Conservation (phyloP, 1,140 invertebrate genomes). For the Sinonovacula constricta region DNA sequence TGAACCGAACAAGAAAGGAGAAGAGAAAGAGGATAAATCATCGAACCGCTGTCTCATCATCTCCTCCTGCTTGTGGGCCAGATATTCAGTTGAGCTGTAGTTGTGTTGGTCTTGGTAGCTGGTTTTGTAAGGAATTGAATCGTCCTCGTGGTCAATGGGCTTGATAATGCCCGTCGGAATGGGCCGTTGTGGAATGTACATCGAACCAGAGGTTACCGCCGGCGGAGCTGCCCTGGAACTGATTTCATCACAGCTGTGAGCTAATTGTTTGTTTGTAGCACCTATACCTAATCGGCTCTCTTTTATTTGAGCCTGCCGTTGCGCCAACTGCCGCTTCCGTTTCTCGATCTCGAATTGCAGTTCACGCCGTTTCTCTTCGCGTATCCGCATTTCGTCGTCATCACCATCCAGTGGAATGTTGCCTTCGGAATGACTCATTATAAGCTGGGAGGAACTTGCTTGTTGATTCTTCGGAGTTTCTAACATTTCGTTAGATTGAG, state of each 20-base stretch:
- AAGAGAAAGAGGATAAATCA: slow-evolving; percentile 60
- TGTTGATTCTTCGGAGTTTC: slow-evolving; percentile 40
- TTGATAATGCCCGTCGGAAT: slow-evolving; percentile 79
- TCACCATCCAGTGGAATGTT: slow-evolving; percentile 59
- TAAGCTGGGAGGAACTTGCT: slow-evolving; percentile 28
- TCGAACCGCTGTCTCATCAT: slow-evolving; percentile 58
- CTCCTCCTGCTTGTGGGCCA: slow-evolving; percentile 73
- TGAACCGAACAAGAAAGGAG: slow-evolving; percentile 57
- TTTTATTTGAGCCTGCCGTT: slow-evolving; percentile 82
- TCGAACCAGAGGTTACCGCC: slow-evolving; percentile 11
- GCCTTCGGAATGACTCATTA: slow-evolving; percentile 59
- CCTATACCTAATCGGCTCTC: slow-evolving; percentile 70
- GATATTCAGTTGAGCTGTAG: slow-evolving; percentile 76
- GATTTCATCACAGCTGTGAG: slow-evolving; percentile 75
- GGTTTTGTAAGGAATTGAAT: slow-evolving; percentile 35
- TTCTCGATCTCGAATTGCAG: slow-evolving; percentile 84
- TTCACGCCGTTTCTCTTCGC: slow-evolving; percentile 83
- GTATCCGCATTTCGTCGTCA: slow-evolving; percentile 61
- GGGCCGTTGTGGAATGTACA: slow-evolving; percentile 57
- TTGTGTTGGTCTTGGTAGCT: slow-evolving; percentile 56
- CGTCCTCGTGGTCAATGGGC: slow-evolving; percentile 70
- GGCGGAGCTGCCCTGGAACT: slow-evolving; percentile 52
- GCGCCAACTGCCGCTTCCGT: slow-evolving; percentile 82
- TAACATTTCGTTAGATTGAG: slow-evolving; percentile 47
- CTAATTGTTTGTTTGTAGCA: slow-evolving; percentile 47